Percentiles rank a stretch among this genome's conserved stretches.
Conservation (phyloP, 2,797 vertebrate species). For the Sebastes elongatus region DNA sequence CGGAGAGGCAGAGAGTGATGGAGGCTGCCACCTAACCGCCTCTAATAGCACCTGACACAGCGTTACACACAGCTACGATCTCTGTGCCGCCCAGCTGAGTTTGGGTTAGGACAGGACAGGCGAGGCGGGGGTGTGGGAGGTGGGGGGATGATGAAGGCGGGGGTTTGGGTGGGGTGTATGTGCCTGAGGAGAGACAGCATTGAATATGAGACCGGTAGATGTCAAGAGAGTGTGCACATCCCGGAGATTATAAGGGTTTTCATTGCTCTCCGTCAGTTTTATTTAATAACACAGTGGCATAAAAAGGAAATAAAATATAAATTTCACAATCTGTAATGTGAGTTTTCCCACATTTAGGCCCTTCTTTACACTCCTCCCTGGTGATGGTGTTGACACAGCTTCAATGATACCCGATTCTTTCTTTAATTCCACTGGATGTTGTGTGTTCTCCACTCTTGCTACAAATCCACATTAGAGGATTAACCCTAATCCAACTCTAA, state of each 20-base stretch:
- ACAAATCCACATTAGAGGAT: conserved; percentile 57
- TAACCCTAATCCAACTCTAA: conserved; percentile 49
- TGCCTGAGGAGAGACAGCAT: conserved; percentile 35
- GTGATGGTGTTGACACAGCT: conserved; percentile 21
- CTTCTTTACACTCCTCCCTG: neutral
- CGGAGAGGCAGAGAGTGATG: conserved; percentile 78
- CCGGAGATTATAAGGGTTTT: conserved; percentile 25
- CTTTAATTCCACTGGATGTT: conserved; percentile 32
- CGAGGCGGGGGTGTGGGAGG: neutral
- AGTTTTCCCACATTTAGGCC: conserved; percentile 8
- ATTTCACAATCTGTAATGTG: neutral
- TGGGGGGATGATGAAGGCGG: neutral
- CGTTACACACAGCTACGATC: conserved; percentile 78
- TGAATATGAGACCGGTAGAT: conserved; percentile 43
- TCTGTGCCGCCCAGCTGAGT: conserved; percentile 76
- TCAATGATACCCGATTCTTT: conserved; percentile 1
- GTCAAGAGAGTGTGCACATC: conserved; percentile 7
- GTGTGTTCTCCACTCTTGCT: conserved; percentile 37
- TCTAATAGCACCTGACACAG: conserved; percentile 84
- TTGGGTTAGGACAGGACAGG: conserved; percentile 69
- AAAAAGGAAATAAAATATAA: neutral
- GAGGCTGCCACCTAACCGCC: conserved; percentile 82
- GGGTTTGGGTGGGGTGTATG: conserved; percentile 38
- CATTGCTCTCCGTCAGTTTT: conserved; percentile 17
- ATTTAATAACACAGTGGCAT: conserved; percentile 15